Base-by-base conservation (phyloP, 2,888 invertebrate genomes). In the Tinea pellionella region DNA sequence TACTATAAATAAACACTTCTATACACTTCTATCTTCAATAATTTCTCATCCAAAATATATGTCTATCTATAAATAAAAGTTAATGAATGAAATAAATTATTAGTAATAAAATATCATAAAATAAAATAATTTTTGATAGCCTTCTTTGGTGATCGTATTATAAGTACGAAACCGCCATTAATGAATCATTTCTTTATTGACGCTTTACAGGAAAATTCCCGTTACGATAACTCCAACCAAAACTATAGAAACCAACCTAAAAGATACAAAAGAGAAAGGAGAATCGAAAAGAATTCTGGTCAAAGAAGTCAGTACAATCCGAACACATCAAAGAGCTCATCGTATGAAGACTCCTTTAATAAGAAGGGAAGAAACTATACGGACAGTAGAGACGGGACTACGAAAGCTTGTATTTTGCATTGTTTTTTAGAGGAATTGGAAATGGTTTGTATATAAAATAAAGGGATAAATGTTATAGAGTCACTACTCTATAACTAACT, bases 371-470 rank as follows among this genome's bases (percentile, higher is more conserved):
- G 66, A 58, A 78, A 75, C 60, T 70, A 69, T 1, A 74, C 66
- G 58, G 72, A 73, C 2, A 78, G 65, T 59, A 74, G 68, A 56
- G 74, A 74, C 11, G 29, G 41, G 11, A 70, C 74, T 3, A 72
- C 69, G 4, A 83, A 78, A 62, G 77, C 81, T 61, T 93, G 93
- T 67, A 85, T 91, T 0, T 73, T 91, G 18, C 92, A 93, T 63
- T 94, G 94, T 69, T 90, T 94, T 68, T 89, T 93, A 69, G 89
- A 90, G 62, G 89, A 91, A 71, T 72, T 93, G 63, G 90, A 91
- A 68, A 89, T 92, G 90, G 93, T 92, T 77, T 74, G 76, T 3
- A 24, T 24, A 3, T 3, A 3, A 3, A 24, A 66, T 42, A 12
- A 42, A 42, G 42, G 12, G 42, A 42, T 42, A 42, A 13, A 42